Evolutionary conservation across 2,797 vertebrate species (phyloP), one percentile per base, ranked within the genome.

Genomic region (Fistularia tabacaria): DNA sequence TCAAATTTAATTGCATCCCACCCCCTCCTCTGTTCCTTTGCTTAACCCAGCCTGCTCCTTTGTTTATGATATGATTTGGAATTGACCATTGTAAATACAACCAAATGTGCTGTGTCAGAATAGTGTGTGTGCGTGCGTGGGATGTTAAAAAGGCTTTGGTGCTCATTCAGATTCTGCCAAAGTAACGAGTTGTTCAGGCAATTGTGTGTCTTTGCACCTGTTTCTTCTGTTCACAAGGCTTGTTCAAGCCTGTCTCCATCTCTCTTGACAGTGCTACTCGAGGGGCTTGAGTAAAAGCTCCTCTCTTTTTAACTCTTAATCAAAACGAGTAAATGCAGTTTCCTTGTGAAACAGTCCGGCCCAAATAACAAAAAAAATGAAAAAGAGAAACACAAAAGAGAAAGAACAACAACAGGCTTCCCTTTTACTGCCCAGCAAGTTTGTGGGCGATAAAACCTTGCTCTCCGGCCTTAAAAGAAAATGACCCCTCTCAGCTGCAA

Each of bases 21-120:
- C 25, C 25, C 25, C 25, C 25, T 25, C 25, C 25, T 25, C 25
- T 25, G 25, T 25, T 25, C 25, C 25, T 25, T 5, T 25, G 25
- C 25, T 25, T 25, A 2, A 79, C 83, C 83, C 81, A 79, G 73
- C 9, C 57, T 63, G 74, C 72, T 81, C 76, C 69, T 38, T 67
- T 65, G 74, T 54, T 69, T 54, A 41, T 38, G 11, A 67, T 44
- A 41, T 54, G 52, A 65, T 83, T 74, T 68, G 48, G 50, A 74
- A 65, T 64, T 50, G 66, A 43, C 52, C 54, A 58, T 66, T 77
- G 64, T 82, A 66, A 76, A 54, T 77, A 61, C 54, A 68, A 51
- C 75, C 55, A 82, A 86, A 85, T 81, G 69, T 83, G 81, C 80
- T 76, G 75, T 63, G 76, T 89, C 85, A 87, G 74, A 74, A 62